phyloP scores from a whole-genome alignment of 2,113 vertebrate genomes.

The Halcyon senegalensis region DNA sequence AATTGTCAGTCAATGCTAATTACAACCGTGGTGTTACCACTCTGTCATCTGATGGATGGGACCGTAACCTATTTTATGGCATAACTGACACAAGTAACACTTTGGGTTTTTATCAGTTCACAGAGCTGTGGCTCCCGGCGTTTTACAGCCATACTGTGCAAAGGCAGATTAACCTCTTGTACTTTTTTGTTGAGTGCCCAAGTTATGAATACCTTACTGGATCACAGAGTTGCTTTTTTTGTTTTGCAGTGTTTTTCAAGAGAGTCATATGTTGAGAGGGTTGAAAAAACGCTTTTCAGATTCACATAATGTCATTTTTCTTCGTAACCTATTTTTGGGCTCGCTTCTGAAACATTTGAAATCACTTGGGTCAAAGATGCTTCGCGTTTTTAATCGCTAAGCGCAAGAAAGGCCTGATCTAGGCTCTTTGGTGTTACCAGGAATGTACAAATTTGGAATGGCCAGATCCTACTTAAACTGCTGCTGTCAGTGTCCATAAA shows the following conservation, averaged over 20 bases:
- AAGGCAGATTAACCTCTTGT: not conserved
- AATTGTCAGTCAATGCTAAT: slow-evolving; percentile 23
- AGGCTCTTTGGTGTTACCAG: not conserved
- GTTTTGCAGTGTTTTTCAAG: not conserved
- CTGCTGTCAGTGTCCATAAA: not conserved
- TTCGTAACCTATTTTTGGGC: not conserved
- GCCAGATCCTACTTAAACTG: not conserved
- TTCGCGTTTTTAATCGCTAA: not conserved
- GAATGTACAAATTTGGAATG: not conserved
- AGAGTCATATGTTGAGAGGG: not conserved
- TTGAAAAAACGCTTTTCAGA: not conserved
- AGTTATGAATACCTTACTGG: not conserved
- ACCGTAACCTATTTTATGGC: not conserved
- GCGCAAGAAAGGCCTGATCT: not conserved
- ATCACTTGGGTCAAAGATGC: not conserved
- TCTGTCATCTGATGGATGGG: not conserved
- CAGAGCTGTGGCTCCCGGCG: not conserved
- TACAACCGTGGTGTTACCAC: not conserved
- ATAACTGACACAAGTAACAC: not conserved
- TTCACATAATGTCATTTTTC: not conserved
- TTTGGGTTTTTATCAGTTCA: not conserved
- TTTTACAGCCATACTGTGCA: not conserved
- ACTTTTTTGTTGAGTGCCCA: not conserved
- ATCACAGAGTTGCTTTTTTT: not conserved
- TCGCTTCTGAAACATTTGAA: not conserved